phyloP scores from a whole-genome alignment of 2,888 invertebrate genomes.

The Griposia aprilina region DNA sequence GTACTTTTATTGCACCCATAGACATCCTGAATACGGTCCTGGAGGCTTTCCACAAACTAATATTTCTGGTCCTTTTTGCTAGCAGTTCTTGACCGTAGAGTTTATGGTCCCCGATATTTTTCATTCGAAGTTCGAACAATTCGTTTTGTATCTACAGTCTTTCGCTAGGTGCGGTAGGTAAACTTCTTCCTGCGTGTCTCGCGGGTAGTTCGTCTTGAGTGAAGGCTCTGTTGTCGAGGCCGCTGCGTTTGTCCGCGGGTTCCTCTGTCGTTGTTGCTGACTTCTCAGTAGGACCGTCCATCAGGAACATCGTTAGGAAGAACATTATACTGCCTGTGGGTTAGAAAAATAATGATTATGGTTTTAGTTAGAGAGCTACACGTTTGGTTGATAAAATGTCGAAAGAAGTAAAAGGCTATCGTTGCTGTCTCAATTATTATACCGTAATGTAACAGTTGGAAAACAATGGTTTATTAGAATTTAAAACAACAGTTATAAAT shows the following conservation, averaged over 20 bases:
- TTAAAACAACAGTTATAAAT: too few relatives aligned
- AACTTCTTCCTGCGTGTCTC: slow-evolving; percentile 68
- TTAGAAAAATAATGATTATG: slow-evolving; percentile 4
- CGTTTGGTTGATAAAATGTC: too few relatives aligned
- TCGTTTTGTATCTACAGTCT: slow-evolving; percentile 69
- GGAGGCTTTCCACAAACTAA: slow-evolving; percentile 18
- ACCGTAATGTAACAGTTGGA: too few relatives aligned
- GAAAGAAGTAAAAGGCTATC: too few relatives aligned
- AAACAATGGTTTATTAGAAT: too few relatives aligned
- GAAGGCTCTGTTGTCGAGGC: slow-evolving; percentile 90
- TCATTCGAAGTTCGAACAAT: slow-evolving; percentile 12
- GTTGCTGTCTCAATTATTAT: too few relatives aligned
- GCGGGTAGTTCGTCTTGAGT: slow-evolving; percentile 85
- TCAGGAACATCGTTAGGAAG: slow-evolving; percentile 94
- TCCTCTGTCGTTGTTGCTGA: slow-evolving; percentile 34
- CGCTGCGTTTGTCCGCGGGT: slow-evolving; percentile 74
- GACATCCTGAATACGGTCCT: slow-evolving; percentile 45
- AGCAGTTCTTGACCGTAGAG: slow-evolving; percentile 41
- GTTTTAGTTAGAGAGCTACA: background rate
- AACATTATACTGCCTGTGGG: slow-evolving; percentile 94
- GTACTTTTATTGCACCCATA: slow-evolving; percentile 56
- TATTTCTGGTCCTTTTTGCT: slow-evolving; percentile 30
- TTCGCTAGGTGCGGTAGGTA: slow-evolving; percentile 70
- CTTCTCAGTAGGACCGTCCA: slow-evolving; percentile 91
- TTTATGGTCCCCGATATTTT: slow-evolving; percentile 24